phyloP scores from a whole-genome alignment of 2,113 vertebrate genomes.

The Notothenia rossii region DNA sequence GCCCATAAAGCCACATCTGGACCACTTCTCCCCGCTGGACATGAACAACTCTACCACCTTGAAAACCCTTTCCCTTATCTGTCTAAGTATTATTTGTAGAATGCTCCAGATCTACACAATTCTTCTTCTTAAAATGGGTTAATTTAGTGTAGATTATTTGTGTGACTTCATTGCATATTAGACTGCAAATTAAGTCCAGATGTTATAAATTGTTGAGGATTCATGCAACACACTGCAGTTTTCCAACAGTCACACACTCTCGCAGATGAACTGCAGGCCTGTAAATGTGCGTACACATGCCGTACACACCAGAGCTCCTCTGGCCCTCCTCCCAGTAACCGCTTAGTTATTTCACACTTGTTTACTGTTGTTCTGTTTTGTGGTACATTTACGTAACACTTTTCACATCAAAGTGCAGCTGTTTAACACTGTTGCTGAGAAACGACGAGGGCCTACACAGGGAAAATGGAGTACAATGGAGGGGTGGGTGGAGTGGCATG shows the following conservation, averaged over 20 bases:
- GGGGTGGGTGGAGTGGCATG: background rate
- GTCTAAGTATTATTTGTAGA: background rate
- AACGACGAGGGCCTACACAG: background rate
- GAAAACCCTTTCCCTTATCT: slow-evolving; percentile 17
- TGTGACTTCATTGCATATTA: background rate
- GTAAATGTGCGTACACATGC: background rate
- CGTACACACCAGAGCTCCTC: background rate
- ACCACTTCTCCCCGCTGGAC: slow-evolving; percentile 35
- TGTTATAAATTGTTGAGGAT: background rate
- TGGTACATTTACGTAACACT: slow-evolving; percentile 35
- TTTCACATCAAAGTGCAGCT: slow-evolving; percentile 49
- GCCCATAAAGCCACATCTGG: slow-evolving; percentile 59
- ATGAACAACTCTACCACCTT: slow-evolving; percentile 42
- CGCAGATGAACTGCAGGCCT: background rate
- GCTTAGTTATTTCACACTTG: slow-evolving; percentile 20
- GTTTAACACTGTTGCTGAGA: slow-evolving; percentile 44
- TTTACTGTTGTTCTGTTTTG: slow-evolving; percentile 26
- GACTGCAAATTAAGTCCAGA: slow-evolving; percentile 30
- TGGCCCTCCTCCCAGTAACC: background rate
- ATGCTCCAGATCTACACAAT: background rate
- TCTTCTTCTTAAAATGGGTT: background rate
- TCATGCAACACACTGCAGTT: background rate
- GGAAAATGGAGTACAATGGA: background rate
- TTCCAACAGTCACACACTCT: background rate
- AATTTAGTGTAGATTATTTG: slow-evolving; percentile 7